Base-by-base conservation (phyloP, 1,140 invertebrate species). In the Macrosteles quadrilineatus region DNA sequence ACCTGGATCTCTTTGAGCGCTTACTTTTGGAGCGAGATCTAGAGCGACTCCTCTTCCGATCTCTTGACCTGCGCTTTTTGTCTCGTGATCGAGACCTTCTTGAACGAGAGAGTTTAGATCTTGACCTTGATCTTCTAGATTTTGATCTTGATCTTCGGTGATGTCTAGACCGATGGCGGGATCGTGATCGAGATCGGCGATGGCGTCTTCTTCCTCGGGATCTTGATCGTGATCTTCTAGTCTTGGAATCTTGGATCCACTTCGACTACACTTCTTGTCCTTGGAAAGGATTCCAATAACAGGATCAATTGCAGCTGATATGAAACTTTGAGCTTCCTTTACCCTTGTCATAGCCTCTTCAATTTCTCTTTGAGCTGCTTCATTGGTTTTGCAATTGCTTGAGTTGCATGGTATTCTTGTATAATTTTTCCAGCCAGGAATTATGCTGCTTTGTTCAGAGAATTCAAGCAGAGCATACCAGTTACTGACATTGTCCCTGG, bases 291-390 rank as follows among this genome's bases (percentile, higher is more conserved):
- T 87, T 2, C 91, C 91, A 75, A 94, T 93, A 66, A 93, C 90
- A 27, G 93, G 94, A 84, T 96, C 94, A 73, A 97, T 96, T 4
- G 95, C 92, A 14, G 94, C 93, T 9, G 94, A 93, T 65, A 97
- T 97, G 69, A 96, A 85, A 78, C 92, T 95, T 79, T 97, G 95
- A 0, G 95, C 95, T 83, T 98, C 95, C 77, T 97, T 97, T 0
- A 97, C 95, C 72, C 95, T 85, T 31, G 94, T 94, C 95, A 98
- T 97, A 0, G 96, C 96, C 79, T 98, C 96, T 78, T 98, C 96
- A 57, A 98, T 97, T 83, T 98, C 96, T 62, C 92, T 87, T 76
- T 97, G 94, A 0, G 95, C 94, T 3, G 93, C 94, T 80, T 98
- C 80, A 95, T 94, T 1, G 96, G 96, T 78, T 97, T 98, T 0